A percentile compares a stretch with the other conserved stretches of the same genome.
phyloP scores from a whole-genome alignment of 2,797 vertebrate genomes.

The Bradypodion pumilum region DNA sequence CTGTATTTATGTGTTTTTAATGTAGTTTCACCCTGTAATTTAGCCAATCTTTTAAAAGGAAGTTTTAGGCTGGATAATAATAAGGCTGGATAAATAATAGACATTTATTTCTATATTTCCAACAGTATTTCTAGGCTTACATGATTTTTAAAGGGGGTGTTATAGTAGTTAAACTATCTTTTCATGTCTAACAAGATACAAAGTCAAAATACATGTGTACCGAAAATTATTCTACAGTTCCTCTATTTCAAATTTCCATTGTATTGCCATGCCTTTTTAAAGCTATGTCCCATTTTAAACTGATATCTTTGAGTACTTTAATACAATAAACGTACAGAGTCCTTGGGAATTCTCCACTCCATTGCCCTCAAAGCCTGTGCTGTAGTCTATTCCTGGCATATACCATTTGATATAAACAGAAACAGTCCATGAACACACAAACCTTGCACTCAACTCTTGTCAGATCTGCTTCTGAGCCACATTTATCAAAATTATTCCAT shows the following conservation, averaged over 20 bases:
- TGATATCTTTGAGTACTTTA: conserved; percentile 27
- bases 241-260: conserved; percentile 1
- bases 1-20: not conserved
- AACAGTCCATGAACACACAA: conserved; percentile 66
- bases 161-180: not conserved
- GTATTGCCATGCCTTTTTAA: conserved; percentile 11
- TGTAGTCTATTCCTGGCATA: conserved; percentile 40
- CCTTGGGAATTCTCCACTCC: conserved; percentile 3
- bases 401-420: conserved; percentile 47
- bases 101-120: not conserved
- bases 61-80: too few relatives aligned
- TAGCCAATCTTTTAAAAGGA: not conserved
- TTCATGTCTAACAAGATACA: not conserved
- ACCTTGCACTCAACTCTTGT: conserved; percentile 69
- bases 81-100: not conserved
- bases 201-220: not conserved
- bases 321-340: not conserved
- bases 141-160: not conserved
- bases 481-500: conserved; percentile 84
- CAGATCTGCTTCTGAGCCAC: conserved; percentile 73
- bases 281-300: conserved; percentile 21
- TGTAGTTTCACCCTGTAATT: not conserved
- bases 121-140: too few relatives aligned
- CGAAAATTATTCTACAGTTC: conserved; percentile 8
- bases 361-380: conserved; percentile 29